phyloP scores from a whole-genome alignment of 1,140 invertebrate genomes.

The Bombus breviceps region DNA sequence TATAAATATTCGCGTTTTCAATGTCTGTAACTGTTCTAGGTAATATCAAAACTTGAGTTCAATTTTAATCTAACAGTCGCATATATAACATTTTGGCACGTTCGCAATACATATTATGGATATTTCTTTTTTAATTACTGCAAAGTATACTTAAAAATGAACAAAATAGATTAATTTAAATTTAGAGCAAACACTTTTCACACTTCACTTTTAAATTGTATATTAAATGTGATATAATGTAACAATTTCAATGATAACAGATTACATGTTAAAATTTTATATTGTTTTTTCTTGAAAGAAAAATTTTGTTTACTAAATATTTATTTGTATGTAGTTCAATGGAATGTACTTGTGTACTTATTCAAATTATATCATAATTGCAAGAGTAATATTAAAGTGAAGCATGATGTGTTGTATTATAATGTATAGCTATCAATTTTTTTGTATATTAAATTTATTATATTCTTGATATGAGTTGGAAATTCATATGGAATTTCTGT shows the following conservation, averaged over 20 bases:
- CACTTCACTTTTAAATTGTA: slow-evolving; percentile 8
- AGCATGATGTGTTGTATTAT: slow-evolving; percentile 4
- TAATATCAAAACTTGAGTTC: neutral
- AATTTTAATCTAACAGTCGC: neutral
- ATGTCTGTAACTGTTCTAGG: neutral
- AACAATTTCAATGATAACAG: neutral
- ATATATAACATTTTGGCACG: slow-evolving; percentile 32
- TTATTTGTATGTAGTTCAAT: neutral
- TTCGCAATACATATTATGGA: neutral
- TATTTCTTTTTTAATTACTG: neutral
- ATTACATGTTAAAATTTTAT: neutral
- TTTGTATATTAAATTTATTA: slow-evolving; percentile 21
- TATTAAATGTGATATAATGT: neutral
- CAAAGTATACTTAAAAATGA: neutral
- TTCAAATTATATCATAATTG: neutral
- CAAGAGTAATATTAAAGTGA: neutral
- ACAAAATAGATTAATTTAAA: neutral
- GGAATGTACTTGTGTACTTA: slow-evolving; percentile 30
- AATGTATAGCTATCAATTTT: neutral
- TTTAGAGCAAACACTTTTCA: neutral
- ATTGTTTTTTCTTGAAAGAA: neutral
- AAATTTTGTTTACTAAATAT: neutral
- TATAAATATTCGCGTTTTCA: neutral
- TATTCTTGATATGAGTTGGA: neutral
- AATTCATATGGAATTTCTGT: neutral